Conservation (phyloP, 2,797 vertebrate genomes). For the Prionace glauca region DNA sequence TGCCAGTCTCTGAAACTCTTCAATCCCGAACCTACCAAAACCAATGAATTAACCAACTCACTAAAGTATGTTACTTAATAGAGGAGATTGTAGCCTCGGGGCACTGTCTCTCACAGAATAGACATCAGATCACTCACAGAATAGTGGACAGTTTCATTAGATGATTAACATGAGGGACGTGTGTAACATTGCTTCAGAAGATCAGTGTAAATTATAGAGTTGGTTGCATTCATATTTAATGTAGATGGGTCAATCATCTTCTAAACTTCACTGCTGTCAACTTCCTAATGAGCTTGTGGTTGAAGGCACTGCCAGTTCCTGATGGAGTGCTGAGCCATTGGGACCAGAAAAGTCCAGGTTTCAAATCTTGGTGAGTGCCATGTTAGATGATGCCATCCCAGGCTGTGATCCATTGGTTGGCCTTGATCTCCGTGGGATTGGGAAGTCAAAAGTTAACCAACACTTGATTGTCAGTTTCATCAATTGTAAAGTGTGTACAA, state of each 20-base stretch:
- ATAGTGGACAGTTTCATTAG: background rate
- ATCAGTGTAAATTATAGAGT: background rate
- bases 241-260: background rate
- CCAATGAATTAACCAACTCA: slow-evolving; percentile 2
- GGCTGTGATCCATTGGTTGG: background rate
- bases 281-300: background rate
- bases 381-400: background rate
- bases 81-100: background rate
- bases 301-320: background rate
- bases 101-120: background rate
- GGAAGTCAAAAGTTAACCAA: background rate
- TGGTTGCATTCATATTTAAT: background rate
- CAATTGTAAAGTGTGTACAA: background rate
- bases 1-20: background rate
- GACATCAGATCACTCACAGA: background rate
- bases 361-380: background rate
- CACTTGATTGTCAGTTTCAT: too few species aligned
- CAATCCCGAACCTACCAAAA: background rate
- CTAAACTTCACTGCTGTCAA: background rate
- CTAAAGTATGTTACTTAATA: background rate
- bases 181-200: background rate
- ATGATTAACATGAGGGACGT: background rate
- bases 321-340: background rate
- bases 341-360: background rate
- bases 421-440: background rate